Conservation (phyloP, 2,113 vertebrate genomes). For the Cairina moschata region DNA sequence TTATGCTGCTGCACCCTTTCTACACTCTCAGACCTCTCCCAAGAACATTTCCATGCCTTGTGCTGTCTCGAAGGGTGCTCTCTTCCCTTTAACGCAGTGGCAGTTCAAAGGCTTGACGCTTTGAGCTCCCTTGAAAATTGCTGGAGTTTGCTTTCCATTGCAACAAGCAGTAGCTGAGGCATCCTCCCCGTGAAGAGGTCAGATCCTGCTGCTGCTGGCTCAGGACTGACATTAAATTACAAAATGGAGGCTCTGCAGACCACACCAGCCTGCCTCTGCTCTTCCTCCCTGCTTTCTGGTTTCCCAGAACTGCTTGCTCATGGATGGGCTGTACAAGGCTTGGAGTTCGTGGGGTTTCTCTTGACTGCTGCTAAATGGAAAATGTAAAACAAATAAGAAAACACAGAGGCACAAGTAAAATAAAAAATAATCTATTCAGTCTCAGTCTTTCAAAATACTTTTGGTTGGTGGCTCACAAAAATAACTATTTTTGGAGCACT, state of each 20-base stretch:
- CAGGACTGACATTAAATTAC: not conserved
- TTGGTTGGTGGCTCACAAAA: not conserved
- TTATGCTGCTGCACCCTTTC: not conserved
- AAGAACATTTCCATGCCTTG: not conserved
- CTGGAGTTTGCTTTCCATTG: not conserved
- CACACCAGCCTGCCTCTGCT: not conserved
- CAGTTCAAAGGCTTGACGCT: not conserved
- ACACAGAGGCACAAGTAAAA: not conserved
- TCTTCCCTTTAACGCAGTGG: not conserved
- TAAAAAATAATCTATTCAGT: not conserved
- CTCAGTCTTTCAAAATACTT: not conserved
- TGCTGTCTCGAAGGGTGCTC: not conserved
- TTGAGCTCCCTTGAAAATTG: not conserved
- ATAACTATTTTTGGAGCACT: not conserved
- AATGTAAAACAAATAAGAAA: not conserved
- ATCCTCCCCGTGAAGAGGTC: not conserved
- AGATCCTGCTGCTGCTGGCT: not conserved
- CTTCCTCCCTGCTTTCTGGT: not conserved
- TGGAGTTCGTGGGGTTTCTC: not conserved
- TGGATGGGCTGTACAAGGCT: not conserved
- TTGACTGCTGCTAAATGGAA: not conserved
- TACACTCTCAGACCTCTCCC: not conserved
- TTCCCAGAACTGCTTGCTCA: not conserved
- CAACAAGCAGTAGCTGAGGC: not conserved
- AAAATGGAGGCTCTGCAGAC: accelerated